Conservation (phyloP, 2,888 invertebrate species). For the Morpho helenor region DNA sequence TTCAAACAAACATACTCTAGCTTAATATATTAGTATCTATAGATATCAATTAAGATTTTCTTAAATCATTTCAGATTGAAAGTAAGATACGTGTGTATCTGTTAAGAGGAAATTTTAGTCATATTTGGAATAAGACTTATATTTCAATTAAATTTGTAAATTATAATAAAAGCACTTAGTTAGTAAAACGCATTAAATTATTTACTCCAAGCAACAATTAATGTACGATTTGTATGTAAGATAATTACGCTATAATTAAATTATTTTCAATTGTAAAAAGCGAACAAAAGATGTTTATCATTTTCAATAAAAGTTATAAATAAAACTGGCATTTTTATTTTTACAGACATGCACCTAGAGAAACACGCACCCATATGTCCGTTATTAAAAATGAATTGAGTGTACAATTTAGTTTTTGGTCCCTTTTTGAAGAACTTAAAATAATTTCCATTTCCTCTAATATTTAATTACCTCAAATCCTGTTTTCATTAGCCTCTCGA, state of each 20-base stretch:
- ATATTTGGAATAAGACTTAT: not conserved
- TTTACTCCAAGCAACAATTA: constrained; percentile 18
- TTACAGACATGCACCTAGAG: not conserved
- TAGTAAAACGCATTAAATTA: constrained; percentile 32
- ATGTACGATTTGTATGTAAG: constrained; percentile 31
- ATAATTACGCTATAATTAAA: constrained; percentile 37
- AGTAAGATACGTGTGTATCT: too few relatives aligned
- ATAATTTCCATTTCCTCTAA: not conserved
- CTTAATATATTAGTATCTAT: too few relatives aligned
- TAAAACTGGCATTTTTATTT: constrained; percentile 18
- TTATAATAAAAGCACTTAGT: not conserved
- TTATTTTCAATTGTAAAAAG: constrained; percentile 55
- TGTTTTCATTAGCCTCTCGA: not conserved
- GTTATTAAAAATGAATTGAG: too few relatives aligned
- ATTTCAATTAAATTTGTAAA: not conserved
- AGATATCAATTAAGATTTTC: too few relatives aligned
- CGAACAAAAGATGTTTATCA: constrained; percentile 59
- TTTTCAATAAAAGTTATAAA: constrained; percentile 71
- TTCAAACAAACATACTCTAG: too few relatives aligned
- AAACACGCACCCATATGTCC: too few relatives aligned
- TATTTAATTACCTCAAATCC: not conserved
- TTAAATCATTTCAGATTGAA: too few relatives aligned
- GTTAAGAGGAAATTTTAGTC: too few relatives aligned
- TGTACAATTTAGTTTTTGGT: too few relatives aligned
- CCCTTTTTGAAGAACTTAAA: too few relatives aligned